Base-by-base conservation (phyloP, 2,888 invertebrate species). In the Toxonevra muliebris region DNA sequence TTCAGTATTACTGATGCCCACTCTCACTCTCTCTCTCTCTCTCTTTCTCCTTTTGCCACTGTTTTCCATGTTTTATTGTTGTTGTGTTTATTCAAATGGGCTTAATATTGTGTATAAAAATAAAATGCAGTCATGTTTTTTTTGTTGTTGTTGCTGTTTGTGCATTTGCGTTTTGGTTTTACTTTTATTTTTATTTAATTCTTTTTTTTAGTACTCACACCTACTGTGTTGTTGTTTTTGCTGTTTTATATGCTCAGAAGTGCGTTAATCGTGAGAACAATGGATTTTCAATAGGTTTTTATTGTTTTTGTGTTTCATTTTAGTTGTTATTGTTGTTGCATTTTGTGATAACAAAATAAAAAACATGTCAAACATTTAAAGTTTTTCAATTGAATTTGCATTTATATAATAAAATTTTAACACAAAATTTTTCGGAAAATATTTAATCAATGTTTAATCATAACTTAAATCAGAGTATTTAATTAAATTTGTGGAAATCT, bases 221-320 rank as follows among this genome's bases (percentile, higher is more conserved):
- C 30, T 30, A 30, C 2, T 30, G 2, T 30, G 30, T 30, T 30
- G 30, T 30, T 30, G 30, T 30, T 30, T 2, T 30, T 30, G 30
- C 59, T 53, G 19, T 11, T 59, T 19, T 52, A 20, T 52, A 15
- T 52, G 13, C 30, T 30, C 30, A 30, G 57, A 65, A 68, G 63
- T 69, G 65, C 69, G 71, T 73, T 73, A 73, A 73, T 73, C 73
- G 71, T 66, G 71, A 71, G 66, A 69, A 68, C 71, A 70, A 68
- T 60, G 72, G 42, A 50, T 62, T 64, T 66, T 64, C 45, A 61
- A 68, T 65, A 57, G 65, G 57, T 62, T 48, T 30, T 15, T 48
- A 48, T 48, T 48, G 50, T 48, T 13, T 4, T 48, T 30, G 30
- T 30, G 30, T 30, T 4, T 30, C 2, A 30, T 30, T 30, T 30